phyloP scores from a whole-genome alignment of 1,140 invertebrate species.

The Mactra quadrangularis region DNA sequence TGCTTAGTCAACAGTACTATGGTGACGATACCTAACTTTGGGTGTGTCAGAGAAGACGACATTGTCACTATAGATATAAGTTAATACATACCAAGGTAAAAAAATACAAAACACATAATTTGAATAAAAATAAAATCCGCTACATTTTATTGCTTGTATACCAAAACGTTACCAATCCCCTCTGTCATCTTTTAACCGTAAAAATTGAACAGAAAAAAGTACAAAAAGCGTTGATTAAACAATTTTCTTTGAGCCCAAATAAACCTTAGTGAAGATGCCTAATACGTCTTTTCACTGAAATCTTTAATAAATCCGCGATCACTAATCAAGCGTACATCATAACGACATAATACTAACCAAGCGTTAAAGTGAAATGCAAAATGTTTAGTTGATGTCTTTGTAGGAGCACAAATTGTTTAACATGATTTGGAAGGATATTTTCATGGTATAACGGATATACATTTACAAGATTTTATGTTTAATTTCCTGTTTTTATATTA shows the following conservation, averaged over 20 bases:
- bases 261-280: neutral
- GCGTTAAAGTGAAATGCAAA: constrained; percentile 48
- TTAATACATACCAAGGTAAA: no score
- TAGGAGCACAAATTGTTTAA: constrained; percentile 17
- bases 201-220: constrained; percentile 20
- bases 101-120: no score
- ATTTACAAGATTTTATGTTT: constrained; percentile 54
- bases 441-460: constrained; percentile 51
- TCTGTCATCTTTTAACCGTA: constrained; percentile 47
- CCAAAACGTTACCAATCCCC: constrained; percentile 13
- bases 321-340: constrained; percentile 41
- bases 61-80: no score
- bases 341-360: constrained; percentile 18
- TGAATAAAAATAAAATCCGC: constrained; percentile 55
- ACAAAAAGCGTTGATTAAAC: constrained; percentile 54
- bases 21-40: no score
- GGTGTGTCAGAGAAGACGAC: no score
- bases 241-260: constrained; percentile 31
- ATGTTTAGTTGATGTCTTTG: neutral
- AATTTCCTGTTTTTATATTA: constrained; percentile 58
- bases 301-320: constrained; percentile 43
- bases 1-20: no score
- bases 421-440: constrained; percentile 50
- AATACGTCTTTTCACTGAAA: constrained; percentile 24
- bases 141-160: constrained; percentile 29